Base-by-base conservation (phyloP, 2,888 invertebrate species). In the Gastracanthus pulcherrimus region DNA sequence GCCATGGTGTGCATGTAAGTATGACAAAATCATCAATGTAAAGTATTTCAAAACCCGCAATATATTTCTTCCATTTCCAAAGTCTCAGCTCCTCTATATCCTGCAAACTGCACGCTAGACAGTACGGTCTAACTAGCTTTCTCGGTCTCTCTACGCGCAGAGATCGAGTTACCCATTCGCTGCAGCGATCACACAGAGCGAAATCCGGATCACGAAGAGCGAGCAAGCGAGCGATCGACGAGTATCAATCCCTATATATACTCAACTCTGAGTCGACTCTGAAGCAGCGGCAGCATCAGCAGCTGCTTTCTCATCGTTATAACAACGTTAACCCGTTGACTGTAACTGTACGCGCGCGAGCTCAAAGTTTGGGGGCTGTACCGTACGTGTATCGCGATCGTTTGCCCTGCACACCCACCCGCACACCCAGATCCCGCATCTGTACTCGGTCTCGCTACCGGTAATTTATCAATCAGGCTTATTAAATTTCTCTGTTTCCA, bases 381-480 rank as follows among this genome's bases (percentile, higher is more conserved):
- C 51, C 23, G 16, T 41, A 51, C 51, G 23, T 51, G 19, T 23
- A 51, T 1, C 9, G 23, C 7, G 11, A n/a, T n/a, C n/a, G n/a
- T n/a, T n/a, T n/a, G n/a, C n/a, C n/a, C n/a, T n/a, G n/a, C n/a
- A n/a, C n/a, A n/a, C n/a, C n/a, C 13, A 6, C 13, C 7, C 13
- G 13, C 41, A 41, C n/a, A 16, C 13, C 2, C 16, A 41, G 7
- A 41, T 41, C 41, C 41, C 13, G 41, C 16, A 51, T 23, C 51
- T 13, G 6, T 41, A 13, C 3, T 41, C 13, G 11, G 16, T n/a
- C 41, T 41, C 38, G 34, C 36, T 23, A 71, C 55, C 16, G 55
- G 64, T 80, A 55, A 51, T 87, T 87, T 84, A 85, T 84, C 85
- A 87, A 87, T 86, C 86, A 84, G 81, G 83, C 84, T 87, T 85